phyloP scores from a whole-genome alignment of 2,113 vertebrate species.

The Pao palembangensis region DNA sequence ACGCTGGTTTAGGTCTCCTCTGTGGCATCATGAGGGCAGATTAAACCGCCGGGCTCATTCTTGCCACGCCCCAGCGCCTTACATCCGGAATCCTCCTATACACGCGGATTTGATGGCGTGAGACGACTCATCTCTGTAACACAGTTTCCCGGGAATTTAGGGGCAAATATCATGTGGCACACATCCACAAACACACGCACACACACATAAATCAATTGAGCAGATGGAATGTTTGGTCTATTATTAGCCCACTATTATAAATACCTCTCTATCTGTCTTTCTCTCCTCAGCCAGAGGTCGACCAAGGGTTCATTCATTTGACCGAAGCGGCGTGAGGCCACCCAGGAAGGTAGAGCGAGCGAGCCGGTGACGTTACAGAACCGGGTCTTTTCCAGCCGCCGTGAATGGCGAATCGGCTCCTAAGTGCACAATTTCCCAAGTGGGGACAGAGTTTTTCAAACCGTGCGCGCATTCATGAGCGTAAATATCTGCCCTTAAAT shows the following conservation, averaged over 20 bases:
- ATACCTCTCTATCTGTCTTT: slow-evolving; percentile 51
- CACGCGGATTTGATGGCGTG: too few species aligned
- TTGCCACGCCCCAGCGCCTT: too few species aligned
- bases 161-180: too few species aligned
- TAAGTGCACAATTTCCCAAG: background rate
- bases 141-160: too few species aligned
- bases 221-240: slow-evolving; percentile 53
- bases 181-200: background rate
- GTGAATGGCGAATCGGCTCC: slow-evolving; percentile 3
- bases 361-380: background rate
- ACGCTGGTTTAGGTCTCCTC: too few species aligned
- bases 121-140: too few species aligned
- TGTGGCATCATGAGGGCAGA: too few species aligned
- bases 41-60: too few species aligned
- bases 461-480: slow-evolving; percentile 2
- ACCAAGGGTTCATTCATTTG: slow-evolving; percentile 43
- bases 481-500: slow-evolving; percentile 1
- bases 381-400: background rate
- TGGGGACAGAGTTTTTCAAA: slow-evolving; percentile 2
- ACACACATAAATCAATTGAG: slow-evolving; percentile 38
- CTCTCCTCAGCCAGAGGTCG: slow-evolving; percentile 44
- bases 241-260: slow-evolving; percentile 61
- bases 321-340: slow-evolving; percentile 52
- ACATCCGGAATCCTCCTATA: too few species aligned
- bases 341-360: slow-evolving; percentile 13